phyloP scores from a whole-genome alignment of 2,888 invertebrate species.

The Drosophila kuntzei region DNA sequence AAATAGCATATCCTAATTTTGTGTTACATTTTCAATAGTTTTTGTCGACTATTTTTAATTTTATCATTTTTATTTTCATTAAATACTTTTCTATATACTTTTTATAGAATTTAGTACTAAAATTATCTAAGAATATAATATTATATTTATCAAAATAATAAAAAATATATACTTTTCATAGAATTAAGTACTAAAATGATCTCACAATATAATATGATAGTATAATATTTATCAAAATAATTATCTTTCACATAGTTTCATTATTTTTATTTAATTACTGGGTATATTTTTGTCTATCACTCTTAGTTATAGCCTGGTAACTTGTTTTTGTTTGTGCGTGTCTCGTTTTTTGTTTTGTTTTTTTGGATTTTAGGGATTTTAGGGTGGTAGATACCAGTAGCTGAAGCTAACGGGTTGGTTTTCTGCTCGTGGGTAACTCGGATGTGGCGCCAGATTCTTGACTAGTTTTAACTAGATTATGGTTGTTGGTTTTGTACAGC shows the following conservation, averaged over 20 bases:
- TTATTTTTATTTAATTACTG: neutral
- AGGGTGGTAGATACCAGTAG: constrained; percentile 27
- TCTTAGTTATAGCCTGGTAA: neutral
- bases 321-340: constrained; percentile 28
- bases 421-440: constrained; percentile 48
- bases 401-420: constrained; percentile 25
- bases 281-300: constrained; percentile 13
- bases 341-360: constrained; percentile 13
- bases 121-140: too few species aligned
- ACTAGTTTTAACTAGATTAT: constrained; percentile 21
- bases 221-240: neutral
- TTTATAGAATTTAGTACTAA: neutral
- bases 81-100: neutral
- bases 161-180: neutral
- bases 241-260: neutral
- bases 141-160: neutral
- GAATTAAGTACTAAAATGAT: neutral
- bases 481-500: constrained; percentile 17
- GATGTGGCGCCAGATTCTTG: constrained; percentile 42
- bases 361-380: constrained; percentile 1
- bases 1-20: neutral
- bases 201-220: too few species aligned
- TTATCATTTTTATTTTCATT: neutral
- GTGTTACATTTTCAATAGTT: too few species aligned
- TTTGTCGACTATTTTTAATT: too few species aligned